Evolutionary conservation across 2,888 invertebrate genomes (phyloP).

Genomic region (Morinoia aosen): DNA sequence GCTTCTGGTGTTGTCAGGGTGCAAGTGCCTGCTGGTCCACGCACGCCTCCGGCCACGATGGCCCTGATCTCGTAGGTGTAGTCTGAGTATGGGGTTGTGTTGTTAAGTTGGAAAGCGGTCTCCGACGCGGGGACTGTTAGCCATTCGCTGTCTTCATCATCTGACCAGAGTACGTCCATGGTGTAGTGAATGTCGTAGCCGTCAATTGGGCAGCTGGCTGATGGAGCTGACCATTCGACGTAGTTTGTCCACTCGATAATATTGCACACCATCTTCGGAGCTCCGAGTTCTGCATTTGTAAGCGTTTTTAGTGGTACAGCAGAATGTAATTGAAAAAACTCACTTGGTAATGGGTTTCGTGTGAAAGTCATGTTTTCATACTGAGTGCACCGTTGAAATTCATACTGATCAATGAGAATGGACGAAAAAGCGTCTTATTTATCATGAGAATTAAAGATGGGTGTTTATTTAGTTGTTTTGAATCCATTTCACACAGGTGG

Average conservation of each 20-base stretch:
- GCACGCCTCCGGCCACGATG: background rate
- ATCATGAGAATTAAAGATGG: no score
- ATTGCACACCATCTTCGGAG: background rate
- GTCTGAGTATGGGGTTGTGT: background rate
- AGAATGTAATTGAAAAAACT: background rate
- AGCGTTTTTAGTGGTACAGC: background rate
- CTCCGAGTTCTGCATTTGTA: background rate
- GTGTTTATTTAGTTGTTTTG: no score
- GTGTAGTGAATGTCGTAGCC: background rate
- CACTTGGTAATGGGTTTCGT: background rate
- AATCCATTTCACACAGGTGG: no score
- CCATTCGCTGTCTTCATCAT: background rate
- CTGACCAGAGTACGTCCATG: background rate
- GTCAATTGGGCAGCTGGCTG: background rate
- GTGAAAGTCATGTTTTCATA: background rate
- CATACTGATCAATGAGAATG: background rate
- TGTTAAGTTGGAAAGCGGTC: background rate
- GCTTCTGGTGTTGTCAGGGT: background rate
- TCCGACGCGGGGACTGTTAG: background rate
- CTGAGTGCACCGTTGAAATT: background rate
- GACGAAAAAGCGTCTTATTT: no score
- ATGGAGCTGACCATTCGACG: background rate
- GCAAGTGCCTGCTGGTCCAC: background rate
- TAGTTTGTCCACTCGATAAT: background rate
- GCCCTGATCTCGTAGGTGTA: background rate